phyloP scores from a whole-genome alignment of 2,113 vertebrate species.

The Tragelaphus buxtoni region DNA sequence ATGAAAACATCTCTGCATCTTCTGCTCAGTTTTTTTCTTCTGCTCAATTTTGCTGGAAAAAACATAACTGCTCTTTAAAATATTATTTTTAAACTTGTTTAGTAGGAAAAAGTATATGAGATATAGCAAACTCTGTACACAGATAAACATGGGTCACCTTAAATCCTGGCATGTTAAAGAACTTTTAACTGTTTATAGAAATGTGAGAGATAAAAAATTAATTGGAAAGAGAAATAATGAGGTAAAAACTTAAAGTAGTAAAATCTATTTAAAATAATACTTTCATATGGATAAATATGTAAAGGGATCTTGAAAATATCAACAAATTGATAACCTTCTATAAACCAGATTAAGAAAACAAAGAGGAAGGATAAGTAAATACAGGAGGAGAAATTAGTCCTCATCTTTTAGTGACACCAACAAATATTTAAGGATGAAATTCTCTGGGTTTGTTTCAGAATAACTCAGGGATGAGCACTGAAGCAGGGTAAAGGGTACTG shows the following conservation, averaged over 20 bases:
- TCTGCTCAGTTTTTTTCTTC: neutral
- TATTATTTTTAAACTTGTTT: neutral
- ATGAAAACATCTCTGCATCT: neutral
- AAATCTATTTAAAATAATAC: neutral
- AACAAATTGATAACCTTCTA: neutral
- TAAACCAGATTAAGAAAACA: neutral
- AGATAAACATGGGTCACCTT: neutral
- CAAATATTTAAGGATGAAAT: neutral
- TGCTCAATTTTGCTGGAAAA: neutral
- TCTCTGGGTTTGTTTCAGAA: neutral
- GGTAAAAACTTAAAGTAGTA: neutral
- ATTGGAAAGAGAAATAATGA: neutral
- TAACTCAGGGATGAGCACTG: neutral
- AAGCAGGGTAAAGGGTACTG: neutral
- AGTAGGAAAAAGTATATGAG: neutral
- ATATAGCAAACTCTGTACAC: neutral
- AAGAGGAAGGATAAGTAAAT: neutral
- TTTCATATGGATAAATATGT: neutral
- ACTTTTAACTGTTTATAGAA: neutral
- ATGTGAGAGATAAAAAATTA: neutral
- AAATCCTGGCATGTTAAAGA: neutral
- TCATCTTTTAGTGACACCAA: neutral
- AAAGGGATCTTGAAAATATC: neutral
- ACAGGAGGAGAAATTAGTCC: neutral
- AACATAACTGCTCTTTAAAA: neutral